Evolutionary conservation across 1,140 invertebrate genomes (phyloP).

Genomic region (Lycorma delicatula): DNA sequence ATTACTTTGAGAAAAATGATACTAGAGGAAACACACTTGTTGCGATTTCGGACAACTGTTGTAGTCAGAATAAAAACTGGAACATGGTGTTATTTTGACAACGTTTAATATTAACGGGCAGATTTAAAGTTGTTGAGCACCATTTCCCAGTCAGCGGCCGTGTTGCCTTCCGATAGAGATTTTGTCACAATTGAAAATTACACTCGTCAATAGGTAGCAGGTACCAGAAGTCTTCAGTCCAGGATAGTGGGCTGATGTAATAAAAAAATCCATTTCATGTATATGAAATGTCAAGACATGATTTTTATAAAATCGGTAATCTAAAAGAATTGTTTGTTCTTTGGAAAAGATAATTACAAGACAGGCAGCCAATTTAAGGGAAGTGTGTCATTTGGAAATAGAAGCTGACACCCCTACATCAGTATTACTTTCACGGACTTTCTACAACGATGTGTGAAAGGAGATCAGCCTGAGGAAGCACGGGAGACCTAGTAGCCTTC

Average conservation of each 20-base stretch:
- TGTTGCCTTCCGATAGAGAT: constrained; percentile 7
- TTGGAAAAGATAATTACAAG: background rate
- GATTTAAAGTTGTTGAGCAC: background rate
- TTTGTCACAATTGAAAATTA: constrained; percentile 11
- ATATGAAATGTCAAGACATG: background rate
- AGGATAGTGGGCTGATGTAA: constrained; percentile 1
- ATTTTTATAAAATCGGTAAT: background rate
- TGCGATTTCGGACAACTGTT: constrained; percentile 12
- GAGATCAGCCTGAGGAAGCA: background rate
- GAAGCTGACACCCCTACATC: background rate
- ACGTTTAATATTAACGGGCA: background rate
- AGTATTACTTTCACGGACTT: background rate
- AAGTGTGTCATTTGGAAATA: constrained; percentile 2
- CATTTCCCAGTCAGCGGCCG: constrained; percentile 5
- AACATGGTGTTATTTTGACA: background rate
- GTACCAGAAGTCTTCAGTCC: background rate
- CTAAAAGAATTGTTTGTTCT: background rate
- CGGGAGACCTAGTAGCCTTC: background rate
- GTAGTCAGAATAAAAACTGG: constrained; percentile 5
- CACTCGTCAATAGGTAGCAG: constrained; percentile 10
- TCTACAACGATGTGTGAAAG: background rate
- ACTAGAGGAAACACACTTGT: constrained; percentile 6
- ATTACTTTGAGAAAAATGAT: constrained; percentile 8
- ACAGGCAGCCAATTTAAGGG: background rate
- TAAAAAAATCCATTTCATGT: constrained; percentile 1